These are phyloP conservation scores for Chaenogobius annularis DNA, from an alignment of 2,113 vertebrate species.

Conservation along the genomic window DNA sequence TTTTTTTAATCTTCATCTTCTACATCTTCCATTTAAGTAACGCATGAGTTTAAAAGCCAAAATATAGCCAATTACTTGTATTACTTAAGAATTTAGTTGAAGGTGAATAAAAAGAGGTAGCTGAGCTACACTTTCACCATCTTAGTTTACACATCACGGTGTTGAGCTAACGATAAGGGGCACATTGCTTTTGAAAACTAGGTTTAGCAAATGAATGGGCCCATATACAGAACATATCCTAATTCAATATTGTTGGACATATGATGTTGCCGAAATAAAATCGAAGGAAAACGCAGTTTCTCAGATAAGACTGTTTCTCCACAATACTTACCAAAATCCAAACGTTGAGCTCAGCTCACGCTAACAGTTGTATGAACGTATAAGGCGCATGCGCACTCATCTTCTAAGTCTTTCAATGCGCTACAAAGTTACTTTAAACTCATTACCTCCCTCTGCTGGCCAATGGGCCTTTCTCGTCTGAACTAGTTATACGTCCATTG, in stretches of 20 bases:
- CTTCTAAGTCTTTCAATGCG: background rate
- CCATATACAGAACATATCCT: background rate
- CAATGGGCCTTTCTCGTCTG: background rate
- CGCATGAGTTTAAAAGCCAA: no score
- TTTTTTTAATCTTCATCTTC: no score
- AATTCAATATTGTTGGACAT: background rate
- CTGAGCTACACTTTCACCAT: background rate
- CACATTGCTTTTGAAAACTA: background rate
- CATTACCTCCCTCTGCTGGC: constrained; percentile 25
- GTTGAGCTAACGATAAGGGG: background rate
- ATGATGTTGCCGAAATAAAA: background rate
- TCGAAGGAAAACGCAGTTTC: background rate
- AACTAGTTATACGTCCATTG: background rate
- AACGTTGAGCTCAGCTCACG: constrained; percentile 50
- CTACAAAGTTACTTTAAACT: background rate
- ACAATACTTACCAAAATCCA: constrained; percentile 47
- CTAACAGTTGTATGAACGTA: no score
- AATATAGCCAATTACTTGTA: no score
- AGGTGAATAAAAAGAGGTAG: background rate
- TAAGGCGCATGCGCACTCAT: constrained; percentile 41
- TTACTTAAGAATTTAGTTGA: background rate
- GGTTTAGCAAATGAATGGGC: background rate
- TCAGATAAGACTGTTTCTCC: background rate
- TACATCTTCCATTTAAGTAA: no score
- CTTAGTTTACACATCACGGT: background rate